These are phyloP conservation scores for Coptotermes formosanus DNA, from an alignment of 1,140 invertebrate genomes.

Conservation along the genomic window DNA sequence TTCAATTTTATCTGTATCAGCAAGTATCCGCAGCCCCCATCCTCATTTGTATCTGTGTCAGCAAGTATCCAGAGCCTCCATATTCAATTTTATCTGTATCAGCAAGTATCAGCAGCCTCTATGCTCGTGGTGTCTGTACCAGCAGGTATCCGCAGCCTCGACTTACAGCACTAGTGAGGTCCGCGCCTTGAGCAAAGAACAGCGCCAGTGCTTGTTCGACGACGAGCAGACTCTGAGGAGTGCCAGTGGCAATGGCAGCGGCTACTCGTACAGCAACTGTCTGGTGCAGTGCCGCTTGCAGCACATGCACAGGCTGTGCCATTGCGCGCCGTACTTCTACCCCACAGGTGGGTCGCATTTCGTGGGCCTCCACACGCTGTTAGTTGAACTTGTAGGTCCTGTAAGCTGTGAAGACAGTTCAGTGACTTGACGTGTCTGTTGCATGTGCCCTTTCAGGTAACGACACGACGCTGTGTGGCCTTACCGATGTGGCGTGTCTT, in stretches of 20 bases:
- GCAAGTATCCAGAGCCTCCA: no score
- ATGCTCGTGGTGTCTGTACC: no score
- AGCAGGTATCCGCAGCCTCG: no score
- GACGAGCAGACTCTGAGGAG: slow-evolving; percentile 19
- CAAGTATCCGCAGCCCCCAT: no score
- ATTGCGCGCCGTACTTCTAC: slow-evolving; percentile 50
- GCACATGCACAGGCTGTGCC: slow-evolving; percentile 52
- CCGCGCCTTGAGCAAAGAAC: slow-evolving; percentile 20
- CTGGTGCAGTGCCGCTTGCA: slow-evolving; percentile 54
- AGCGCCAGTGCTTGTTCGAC: slow-evolving; percentile 46
- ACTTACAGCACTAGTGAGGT: slow-evolving; percentile 32
- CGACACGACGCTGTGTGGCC: slow-evolving; percentile 32
- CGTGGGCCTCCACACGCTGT: neutral
- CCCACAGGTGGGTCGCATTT: slow-evolving; percentile 21
- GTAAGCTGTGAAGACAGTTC: no score
- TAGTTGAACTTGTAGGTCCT: no score
- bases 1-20: no score
- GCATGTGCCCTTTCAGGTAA: neutral
- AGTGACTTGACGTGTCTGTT: no score
- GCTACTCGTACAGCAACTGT: slow-evolving; percentile 53
- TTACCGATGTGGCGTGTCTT: slow-evolving; percentile 33
- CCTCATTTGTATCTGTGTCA: no score
- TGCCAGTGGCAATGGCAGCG: slow-evolving; percentile 34
- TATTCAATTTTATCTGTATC: no score
- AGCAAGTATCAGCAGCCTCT: no score